Conservation (phyloP, 2,113 vertebrate genomes). For the Ailurus styani region DNA sequence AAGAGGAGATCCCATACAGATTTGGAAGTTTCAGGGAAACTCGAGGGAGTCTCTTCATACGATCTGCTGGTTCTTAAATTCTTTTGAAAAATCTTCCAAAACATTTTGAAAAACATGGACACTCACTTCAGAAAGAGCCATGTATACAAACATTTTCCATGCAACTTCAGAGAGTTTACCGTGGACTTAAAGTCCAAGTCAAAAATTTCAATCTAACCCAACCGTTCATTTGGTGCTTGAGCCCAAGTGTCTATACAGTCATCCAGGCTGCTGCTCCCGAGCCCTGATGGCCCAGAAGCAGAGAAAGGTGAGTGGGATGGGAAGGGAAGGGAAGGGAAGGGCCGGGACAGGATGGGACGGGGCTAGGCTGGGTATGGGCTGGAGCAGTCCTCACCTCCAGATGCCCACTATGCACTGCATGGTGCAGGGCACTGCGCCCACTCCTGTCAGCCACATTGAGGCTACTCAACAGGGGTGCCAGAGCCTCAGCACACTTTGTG, state of each 20-base stretch:
- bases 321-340: neutral
- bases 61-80: neutral
- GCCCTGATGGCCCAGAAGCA: neutral
- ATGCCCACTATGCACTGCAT: slow-evolving; percentile 93
- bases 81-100: neutral
- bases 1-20: neutral
- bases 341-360: neutral
- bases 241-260: neutral
- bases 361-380: accelerated
- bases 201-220: neutral
- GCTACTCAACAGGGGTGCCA: slow-evolving; percentile 89
- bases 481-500: slow-evolving; percentile 88
- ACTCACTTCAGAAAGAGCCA: neutral
- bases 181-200: neutral
- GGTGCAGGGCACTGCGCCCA: slow-evolving; percentile 93
- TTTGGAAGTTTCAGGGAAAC: neutral
- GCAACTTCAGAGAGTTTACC: neutral
- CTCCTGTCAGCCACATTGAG: slow-evolving; percentile 90
- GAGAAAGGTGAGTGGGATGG: accelerated
- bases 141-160: neutral
- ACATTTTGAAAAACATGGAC: neutral
- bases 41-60: neutral
- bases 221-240: neutral
- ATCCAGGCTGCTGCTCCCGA: neutral
- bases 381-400: slow-evolving; percentile 83